These are phyloP conservation scores for Branchellion lobata DNA, from an alignment of 2,888 invertebrate genomes.

Conservation along the genomic window DNA sequence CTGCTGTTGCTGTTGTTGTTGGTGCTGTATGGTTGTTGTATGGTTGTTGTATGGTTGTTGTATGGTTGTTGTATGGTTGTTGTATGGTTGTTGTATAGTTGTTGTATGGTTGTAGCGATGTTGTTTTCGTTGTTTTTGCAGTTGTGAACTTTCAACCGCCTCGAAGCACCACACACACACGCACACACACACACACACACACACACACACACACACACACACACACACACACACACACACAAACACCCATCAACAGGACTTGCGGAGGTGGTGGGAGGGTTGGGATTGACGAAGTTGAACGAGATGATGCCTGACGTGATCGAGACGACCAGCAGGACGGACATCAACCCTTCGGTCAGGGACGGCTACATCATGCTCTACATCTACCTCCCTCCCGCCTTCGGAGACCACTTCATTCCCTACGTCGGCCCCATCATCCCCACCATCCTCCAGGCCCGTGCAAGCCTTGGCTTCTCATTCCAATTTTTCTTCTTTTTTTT, in stretches of 20 bases:
- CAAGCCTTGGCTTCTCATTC: neutral
- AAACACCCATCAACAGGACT: conserved; percentile 68
- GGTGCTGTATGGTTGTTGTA: neutral
- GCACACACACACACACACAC: too few relatives aligned
- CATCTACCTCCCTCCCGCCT: conserved; percentile 96
- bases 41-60: neutral
- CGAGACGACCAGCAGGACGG: conserved; percentile 78
- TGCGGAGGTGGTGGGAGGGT: conserved; percentile 93
- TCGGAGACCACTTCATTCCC: conserved; percentile 89
- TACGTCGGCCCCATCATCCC: conserved; percentile 96
- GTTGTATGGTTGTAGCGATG: neutral
- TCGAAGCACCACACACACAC: too few relatives aligned
- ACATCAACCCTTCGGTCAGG: conserved; percentile 84
- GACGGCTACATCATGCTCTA: conserved; percentile 99
- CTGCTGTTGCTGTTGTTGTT: too few relatives aligned
- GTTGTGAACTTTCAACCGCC: too few relatives aligned
- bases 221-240: neutral
- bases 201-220: neutral
- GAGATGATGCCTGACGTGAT: conserved; percentile 97
- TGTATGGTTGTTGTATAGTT: too few relatives aligned
- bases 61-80: too few relatives aligned
- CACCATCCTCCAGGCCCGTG: conserved; percentile 79
- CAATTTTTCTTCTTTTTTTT: neutral
- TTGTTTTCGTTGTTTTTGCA: neutral
- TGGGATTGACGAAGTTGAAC: conserved; percentile 90